These are phyloP conservation scores for Lethrus apterus DNA, from an alignment of 1,140 invertebrate species.

Conservation along the genomic window DNA sequence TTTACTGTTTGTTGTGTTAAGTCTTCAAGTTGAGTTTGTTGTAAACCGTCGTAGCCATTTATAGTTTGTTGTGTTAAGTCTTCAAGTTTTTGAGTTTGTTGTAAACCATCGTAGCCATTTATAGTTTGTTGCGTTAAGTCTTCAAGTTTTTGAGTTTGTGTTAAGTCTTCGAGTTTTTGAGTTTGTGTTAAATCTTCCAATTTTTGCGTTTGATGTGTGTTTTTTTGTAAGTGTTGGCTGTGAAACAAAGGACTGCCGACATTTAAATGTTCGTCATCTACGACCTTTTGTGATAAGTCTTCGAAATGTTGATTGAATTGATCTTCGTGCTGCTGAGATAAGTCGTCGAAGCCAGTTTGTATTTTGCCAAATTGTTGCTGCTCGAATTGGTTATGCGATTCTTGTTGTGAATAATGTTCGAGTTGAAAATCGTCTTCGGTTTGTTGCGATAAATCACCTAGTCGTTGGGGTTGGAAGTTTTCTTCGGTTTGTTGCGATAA, in stretches of 20 bases:
- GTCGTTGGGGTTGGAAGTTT: no score
- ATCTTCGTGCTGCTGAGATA: no score
- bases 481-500: not conserved
- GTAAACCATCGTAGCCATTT: not conserved
- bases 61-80: slow-evolving; percentile 11
- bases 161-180: not conserved
- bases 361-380: not conserved
- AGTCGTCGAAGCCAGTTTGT: not conserved
- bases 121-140: slow-evolving; percentile 18
- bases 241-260: not conserved
- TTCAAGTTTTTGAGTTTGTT: slow-evolving; percentile 5
- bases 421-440: not conserved
- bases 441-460: not conserved
- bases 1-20: slow-evolving; percentile 9
- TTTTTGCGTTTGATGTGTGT: slow-evolving; percentile 3
- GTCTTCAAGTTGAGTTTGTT: slow-evolving; percentile 11
- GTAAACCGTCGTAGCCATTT: slow-evolving; percentile 8
- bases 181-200: slow-evolving; percentile 12
- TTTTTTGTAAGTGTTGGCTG: slow-evolving; percentile 3
- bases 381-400: not conserved
- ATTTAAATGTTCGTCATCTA: not conserved
- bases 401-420: not conserved
- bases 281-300: not conserved
- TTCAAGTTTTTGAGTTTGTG: slow-evolving; percentile 2
- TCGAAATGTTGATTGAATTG: no score